These are phyloP conservation scores for Hippocampus abdominalis DNA, from an alignment of 2,113 vertebrate species.

Conservation along the genomic window DNA sequence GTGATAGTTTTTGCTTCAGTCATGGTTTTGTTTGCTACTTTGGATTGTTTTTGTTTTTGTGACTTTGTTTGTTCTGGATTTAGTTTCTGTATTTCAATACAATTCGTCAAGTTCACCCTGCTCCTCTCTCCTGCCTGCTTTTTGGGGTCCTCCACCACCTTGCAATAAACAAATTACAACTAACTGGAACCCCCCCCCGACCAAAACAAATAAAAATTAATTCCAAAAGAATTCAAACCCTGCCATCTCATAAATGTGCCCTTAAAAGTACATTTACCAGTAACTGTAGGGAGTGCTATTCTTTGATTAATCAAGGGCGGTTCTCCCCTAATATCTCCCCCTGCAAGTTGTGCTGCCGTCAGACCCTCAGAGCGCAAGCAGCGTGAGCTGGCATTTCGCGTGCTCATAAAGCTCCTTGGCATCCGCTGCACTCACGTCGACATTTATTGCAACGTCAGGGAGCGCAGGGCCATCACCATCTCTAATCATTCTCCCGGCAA, in stretches of 20 bases:
- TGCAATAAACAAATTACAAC: too few species aligned
- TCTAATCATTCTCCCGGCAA: slow-evolving; percentile 43
- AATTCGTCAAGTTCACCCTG: too few species aligned
- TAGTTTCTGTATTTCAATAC: too few species aligned
- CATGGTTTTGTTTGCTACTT: too few species aligned
- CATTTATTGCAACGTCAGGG: slow-evolving; percentile 43
- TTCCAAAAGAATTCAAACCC: too few species aligned
- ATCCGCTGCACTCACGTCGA: slow-evolving; percentile 11
- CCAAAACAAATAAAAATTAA: too few species aligned
- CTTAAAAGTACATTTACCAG: background rate
- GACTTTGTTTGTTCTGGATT: too few species aligned
- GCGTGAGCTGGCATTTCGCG: slow-evolving; percentile 26
- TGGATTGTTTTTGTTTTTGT: too few species aligned
- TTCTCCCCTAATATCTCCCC: slow-evolving; percentile 29
- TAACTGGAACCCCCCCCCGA: too few species aligned
- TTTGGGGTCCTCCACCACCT: too few species aligned
- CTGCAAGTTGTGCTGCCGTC: slow-evolving; percentile 22
- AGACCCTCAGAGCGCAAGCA: slow-evolving; percentile 18
- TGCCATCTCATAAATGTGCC: background rate
- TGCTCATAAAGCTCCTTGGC: slow-evolving; percentile 36
- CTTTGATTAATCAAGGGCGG: slow-evolving; percentile 19
- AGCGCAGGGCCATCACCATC: slow-evolving; percentile 42
- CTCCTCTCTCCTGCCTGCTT: too few species aligned
- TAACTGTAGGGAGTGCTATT: background rate
- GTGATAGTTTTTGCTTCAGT: too few species aligned